Base-by-base conservation (phyloP, 2,797 vertebrate genomes). In the Anabacerthia variegaticeps region DNA sequence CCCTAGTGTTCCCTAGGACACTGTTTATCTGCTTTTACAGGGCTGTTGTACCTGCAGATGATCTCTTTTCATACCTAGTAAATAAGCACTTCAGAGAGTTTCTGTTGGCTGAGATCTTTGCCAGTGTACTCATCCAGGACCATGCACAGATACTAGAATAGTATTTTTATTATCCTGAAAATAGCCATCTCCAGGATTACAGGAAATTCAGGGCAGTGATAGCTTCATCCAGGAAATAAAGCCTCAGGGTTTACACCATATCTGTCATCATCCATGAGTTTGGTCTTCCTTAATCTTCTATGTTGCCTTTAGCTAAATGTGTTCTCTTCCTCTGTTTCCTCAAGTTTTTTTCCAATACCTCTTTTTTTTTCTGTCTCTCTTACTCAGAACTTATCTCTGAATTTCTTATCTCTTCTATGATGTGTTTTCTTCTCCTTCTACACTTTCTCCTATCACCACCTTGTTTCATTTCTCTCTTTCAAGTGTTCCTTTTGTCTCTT, bases 391-490 rank as follows among this genome's bases (percentile, higher is more conserved):
- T 65, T 26, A 62, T 72, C n/a, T 77, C 71, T 56, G 62, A 78
- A 69, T 83, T 85, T 90, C 76, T 91, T 51, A 23, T 55, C 79
- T 89, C 26, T 72, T 88, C 61, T 79, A 39, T 18, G 15, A 93
- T 91, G 26, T 74, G 54, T 87, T 76, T 88, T 88, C 58, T 96
- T 83, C 72, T 94, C 30, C 41, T 30, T 69, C 48, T 85, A 34
- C 36, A 37, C 80, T 93, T 95, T 83, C 59, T 96, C 27, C 41
- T 23, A 72, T 86, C 63, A 95, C 74, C 36, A 65, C 58, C 30
- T 88, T 61, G 14, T 88, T 93, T 89, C 63, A 69, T 90, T 97
- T 95, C 56, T 84, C 62, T 80, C 73, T 95, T 91, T 81, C 90
- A 94, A 52, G 18, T 46, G 41, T 48, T 91, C 61, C 34, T 96